phyloP scores from a whole-genome alignment of 2,113 vertebrate species.

The Hippocampus abdominalis region DNA sequence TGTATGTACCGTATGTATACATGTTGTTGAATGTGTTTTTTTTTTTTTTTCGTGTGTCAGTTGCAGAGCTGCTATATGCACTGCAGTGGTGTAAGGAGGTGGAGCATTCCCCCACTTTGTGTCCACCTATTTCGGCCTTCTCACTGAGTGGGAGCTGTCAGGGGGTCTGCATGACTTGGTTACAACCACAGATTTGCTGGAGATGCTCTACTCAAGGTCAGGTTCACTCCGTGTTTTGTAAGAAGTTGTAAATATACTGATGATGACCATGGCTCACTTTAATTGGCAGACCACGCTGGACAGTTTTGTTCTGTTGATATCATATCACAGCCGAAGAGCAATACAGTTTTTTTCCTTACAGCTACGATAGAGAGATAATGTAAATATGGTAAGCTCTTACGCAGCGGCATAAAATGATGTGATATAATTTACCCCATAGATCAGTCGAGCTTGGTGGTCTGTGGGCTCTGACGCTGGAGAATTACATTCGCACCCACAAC shows the following conservation, averaged over 20 bases:
- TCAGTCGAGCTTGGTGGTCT: conserved; percentile 81
- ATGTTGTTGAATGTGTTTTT: neutral
- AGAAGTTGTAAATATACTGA: neutral
- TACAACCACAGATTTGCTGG: conserved; percentile 63
- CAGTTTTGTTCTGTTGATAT: neutral
- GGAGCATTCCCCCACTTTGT: conserved; percentile 69
- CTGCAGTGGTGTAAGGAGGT: conserved; percentile 93
- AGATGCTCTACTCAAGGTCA: conserved; percentile 82
- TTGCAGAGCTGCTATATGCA: conserved; percentile 84
- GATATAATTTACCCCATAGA: conserved; percentile 58
- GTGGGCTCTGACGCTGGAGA: conserved; percentile 86
- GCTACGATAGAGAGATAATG: neutral
- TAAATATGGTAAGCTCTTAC: neutral
- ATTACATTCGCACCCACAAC: conserved; percentile 66
- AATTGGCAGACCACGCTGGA: neutral
- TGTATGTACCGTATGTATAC: neutral
- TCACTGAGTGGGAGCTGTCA: conserved; percentile 75
- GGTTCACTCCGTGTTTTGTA: neutral
- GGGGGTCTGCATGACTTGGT: conserved; percentile 62
- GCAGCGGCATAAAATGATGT: neutral
- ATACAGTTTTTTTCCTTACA: no score
- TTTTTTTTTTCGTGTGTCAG: conserved; percentile 54
- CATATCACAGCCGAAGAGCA: no score
- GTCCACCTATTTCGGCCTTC: conserved; percentile 74
- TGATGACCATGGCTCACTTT: neutral